These are phyloP conservation scores for Onychomys torridus DNA, from an alignment of 2,797 vertebrate species.

Conservation along the genomic window DNA sequence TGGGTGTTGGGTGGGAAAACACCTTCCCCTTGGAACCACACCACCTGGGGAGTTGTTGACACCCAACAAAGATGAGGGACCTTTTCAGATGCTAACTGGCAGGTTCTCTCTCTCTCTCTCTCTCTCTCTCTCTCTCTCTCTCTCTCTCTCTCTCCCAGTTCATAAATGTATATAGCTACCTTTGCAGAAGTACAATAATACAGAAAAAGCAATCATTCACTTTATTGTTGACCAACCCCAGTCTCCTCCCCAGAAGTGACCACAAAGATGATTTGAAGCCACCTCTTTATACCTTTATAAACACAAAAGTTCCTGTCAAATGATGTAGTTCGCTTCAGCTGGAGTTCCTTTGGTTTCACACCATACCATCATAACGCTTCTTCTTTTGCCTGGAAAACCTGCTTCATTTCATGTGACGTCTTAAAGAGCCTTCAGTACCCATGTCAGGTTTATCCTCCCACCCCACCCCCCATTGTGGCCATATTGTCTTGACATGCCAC, in stretches of 20 bases:
- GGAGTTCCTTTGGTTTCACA: not conserved
- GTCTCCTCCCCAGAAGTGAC: not conserved
- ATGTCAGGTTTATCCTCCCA: not conserved
- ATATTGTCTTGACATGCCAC: rapidly evolving
- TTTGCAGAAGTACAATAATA: not conserved
- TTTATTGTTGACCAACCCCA: not conserved
- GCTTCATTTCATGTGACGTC: not conserved
- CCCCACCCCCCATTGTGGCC: not conserved
- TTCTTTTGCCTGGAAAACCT: not conserved
- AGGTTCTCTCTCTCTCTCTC: not conserved
- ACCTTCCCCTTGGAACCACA: not conserved
- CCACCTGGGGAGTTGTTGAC: not conserved
- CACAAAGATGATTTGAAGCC: not conserved
- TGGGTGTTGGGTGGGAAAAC: not conserved
- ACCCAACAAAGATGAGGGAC: not conserved
- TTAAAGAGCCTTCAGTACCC: not conserved
- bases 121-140: not conserved
- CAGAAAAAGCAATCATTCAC: not conserved
- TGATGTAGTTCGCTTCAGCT: not conserved
- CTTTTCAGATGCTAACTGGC: not conserved
- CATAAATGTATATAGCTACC: not conserved
- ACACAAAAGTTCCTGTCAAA: not conserved
- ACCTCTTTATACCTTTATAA: slow-evolving; percentile 3
- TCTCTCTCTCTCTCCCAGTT: not conserved
- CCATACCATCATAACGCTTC: not conserved